Evolutionary conservation across 1,140 invertebrate species (phyloP), one percentile per base, ranked within the genome.

Genomic region (Thalassaphorura encarpata): DNA sequence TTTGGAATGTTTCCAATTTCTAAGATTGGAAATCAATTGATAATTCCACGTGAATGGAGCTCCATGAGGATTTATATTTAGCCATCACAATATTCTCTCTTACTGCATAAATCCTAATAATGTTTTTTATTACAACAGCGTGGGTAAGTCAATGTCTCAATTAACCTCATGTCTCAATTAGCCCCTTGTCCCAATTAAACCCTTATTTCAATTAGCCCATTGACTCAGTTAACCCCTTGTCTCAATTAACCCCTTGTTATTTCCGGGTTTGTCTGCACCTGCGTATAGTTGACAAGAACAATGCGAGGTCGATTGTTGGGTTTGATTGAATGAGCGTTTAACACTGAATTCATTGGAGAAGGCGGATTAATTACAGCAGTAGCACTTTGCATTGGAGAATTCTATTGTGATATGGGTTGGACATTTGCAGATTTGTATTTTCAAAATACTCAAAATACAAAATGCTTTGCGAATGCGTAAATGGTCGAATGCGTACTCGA

Each of bases 331-430:
- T 31, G 23, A 50, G 54, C 31, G 13, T 29, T 50, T 27, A 23
- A 23, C 13, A 36, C 46, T 28, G 13, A 28, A 11, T 42, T 3
- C n/a, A n/a, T n/a, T n/a, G n/a, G n/a, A n/a, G n/a, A n/a, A 33
- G 41, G 49, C 18, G 42, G 42, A 8, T 33, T 11, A 16, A 42
- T 43, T 13, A 23, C 40, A 21, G 55, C 47, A 33, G 15, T 42
- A 19, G 41, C 33, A 27, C 41, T 51, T 27, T 6, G 23, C 27
- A 1, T 56, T 16, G 24, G 39, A 8, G 58, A 60, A 15, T 31
- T 54, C 0, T 60, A 51, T 24, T 60, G 58, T 28, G 52, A 60
- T 21, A 49, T 60, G 27, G 58, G 52, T 3, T 60, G 58, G 58
- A 47, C 41, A 26, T 60, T 60, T 55, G 47, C 42, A 1, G 58